Base-by-base conservation (phyloP, 1,140 invertebrate species). In the Drosophila teissieri region DNA sequence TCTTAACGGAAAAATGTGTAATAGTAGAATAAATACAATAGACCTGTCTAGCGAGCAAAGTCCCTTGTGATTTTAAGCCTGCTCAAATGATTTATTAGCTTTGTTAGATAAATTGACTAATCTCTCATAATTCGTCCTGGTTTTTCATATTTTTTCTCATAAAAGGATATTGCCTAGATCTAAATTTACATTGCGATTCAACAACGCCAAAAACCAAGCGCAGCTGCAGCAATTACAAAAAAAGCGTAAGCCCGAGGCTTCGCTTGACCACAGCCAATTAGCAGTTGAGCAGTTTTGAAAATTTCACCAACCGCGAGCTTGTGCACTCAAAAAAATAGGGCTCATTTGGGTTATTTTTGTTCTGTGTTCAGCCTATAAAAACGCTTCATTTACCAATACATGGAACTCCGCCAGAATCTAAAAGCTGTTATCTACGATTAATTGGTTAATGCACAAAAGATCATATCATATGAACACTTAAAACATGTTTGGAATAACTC, bases 271-370 rank as follows among this genome's bases (percentile, higher is more conserved):
- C 64, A 73, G 73, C 84, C 84, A 89, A 89, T 89, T 89, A 89
- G 74, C 80, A 88, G 68, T 74, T 83, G 86, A 88, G 73, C 76
- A 84, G 69, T 73, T 89, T 80, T 80, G 46, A 64, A 84, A 89
- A 74, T 88, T 82, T 78, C 63, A 62, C 54, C 37, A 51, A 24
- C 53, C 45, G 61, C 48, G 40, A 34, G 36, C 58, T 40, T 27
- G 0, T 27, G 1, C 64, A 68, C 60, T 52, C 6, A 3, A 24
- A 37, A 27, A 44, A 52, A 36, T 36, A 24, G 22, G 0, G 22
- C 22, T 24, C 22, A 24, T 24, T 24, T 24, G 4, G 4, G 22
- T 24, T 0, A 24, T 24, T 4, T 24, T 24, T n/a, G n/a, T n/a
- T n/a, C n/a, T n/a, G n/a, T n/a, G n/a, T n/a, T n/a, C n/a, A n/a